A percentile compares a stretch with the other conserved stretches of the same genome.
phyloP scores from a whole-genome alignment of 2,888 invertebrate species.

The Agonopterix heracliana region DNA sequence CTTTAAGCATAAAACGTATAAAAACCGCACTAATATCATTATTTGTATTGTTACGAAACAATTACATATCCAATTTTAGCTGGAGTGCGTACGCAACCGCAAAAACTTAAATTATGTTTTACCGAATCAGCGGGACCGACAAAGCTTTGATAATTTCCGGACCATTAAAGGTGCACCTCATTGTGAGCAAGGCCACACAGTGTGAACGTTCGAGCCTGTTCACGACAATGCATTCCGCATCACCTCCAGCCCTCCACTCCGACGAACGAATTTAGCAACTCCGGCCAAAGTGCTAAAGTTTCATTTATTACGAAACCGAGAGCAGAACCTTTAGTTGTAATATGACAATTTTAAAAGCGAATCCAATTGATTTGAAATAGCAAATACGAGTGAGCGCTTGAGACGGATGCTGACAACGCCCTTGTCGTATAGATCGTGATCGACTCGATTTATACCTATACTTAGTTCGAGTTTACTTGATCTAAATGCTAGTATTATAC shows the following conservation, averaged over 20 bases:
- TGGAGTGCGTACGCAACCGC: conserved; percentile 29
- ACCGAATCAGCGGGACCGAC: conserved; percentile 43
- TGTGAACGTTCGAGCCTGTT: conserved; percentile 47
- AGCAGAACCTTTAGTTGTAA: conserved; percentile 33
- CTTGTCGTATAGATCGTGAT: conserved; percentile 42
- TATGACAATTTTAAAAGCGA: conserved; percentile 61
- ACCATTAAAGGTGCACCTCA: conserved; percentile 55
- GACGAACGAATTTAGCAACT: conserved; percentile 48
- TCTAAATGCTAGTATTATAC: conserved; percentile 5
- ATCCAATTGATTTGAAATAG: conserved; percentile 60
- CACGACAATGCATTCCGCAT: conserved; percentile 64
- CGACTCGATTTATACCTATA: neutral
- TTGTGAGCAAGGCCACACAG: conserved; percentile 53
- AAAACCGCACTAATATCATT: conserved; percentile 21
- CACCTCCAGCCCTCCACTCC: conserved; percentile 25
- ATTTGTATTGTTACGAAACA: conserved; percentile 34
- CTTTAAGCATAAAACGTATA: conserved; percentile 13
- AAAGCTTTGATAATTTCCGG: conserved; percentile 62
- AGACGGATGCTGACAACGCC: conserved; percentile 67
- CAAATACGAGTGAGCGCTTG: conserved; percentile 34
- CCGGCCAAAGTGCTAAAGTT: conserved; percentile 41
- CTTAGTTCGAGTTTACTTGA: conserved; percentile 1
- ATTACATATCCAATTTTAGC: conserved; percentile 36
- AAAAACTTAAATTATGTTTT: conserved; percentile 31
- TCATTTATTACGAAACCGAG: conserved; percentile 33